Evolutionary conservation across 2,888 invertebrate genomes (phyloP).

Genomic region (Drosophila longiperda): DNA sequence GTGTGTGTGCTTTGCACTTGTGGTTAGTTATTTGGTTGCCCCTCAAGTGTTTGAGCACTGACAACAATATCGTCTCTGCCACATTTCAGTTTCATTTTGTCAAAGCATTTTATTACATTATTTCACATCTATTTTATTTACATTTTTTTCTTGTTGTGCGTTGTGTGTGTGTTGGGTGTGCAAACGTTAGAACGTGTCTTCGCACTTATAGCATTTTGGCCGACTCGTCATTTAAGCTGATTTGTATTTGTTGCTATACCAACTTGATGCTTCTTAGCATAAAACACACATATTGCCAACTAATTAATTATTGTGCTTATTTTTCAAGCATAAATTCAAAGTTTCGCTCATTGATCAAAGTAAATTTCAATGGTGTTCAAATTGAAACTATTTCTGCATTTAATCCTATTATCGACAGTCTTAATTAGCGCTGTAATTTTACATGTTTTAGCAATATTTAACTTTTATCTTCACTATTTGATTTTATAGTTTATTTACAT

Average conservation of each 20-base stretch:
- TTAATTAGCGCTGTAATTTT: not conserved
- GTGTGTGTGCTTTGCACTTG: slow-evolving; percentile 60
- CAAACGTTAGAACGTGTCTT: slow-evolving; percentile 11
- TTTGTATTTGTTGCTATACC: slow-evolving; percentile 25
- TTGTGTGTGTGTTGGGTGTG: not conserved
- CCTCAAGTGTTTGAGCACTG: slow-evolving; percentile 57
- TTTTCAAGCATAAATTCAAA: not conserved
- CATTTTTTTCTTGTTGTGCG: not conserved
- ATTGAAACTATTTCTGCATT: not conserved
- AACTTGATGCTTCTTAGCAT: slow-evolving; percentile 7
- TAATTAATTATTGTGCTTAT: not conserved
- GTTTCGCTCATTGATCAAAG: not conserved
- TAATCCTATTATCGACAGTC: not conserved
- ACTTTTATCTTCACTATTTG: too few species aligned
- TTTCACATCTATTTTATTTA: slow-evolving; percentile 5
- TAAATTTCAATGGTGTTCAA: not conserved
- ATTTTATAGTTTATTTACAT: too few species aligned
- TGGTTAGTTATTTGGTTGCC: slow-evolving; percentile 67
- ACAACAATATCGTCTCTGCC: slow-evolving; percentile 26
- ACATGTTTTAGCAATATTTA: not conserved
- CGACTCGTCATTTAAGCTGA: slow-evolving; percentile 3
- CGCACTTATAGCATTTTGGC: slow-evolving; percentile 16
- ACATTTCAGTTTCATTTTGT: slow-evolving; percentile 13
- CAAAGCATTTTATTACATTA: slow-evolving; percentile 29
- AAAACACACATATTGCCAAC: not conserved